Conservation (phyloP, 2,888 invertebrate genomes). For the Liopterus haemorrhoidalis region DNA sequence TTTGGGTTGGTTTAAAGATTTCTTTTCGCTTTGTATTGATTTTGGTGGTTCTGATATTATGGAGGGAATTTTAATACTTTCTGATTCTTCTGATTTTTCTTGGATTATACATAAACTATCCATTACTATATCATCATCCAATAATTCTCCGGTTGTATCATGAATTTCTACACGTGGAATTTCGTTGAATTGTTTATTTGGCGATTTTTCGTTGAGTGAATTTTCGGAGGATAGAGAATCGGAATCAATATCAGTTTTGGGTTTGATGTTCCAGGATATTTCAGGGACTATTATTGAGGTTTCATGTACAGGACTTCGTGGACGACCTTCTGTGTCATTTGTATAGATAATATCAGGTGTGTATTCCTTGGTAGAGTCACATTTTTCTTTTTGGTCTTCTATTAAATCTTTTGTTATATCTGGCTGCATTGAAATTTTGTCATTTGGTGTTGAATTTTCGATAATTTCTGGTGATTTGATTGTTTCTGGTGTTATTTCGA, state of each 20-base stretch:
- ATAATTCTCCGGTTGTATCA: constrained; percentile 41
- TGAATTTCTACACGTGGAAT: constrained; percentile 66
- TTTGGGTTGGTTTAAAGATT: constrained; percentile 45
- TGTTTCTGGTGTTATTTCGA: constrained; percentile 7
- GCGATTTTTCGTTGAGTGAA: constrained; percentile 37
- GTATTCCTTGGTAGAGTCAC: constrained; percentile 15
- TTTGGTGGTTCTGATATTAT: constrained; percentile 36
- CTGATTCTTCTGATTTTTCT: constrained; percentile 10
- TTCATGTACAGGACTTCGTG: constrained; percentile 59
- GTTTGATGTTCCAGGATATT: constrained; percentile 51
- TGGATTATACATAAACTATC: constrained; percentile 32
- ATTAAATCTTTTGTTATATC: constrained; percentile 25
- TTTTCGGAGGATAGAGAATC: constrained; percentile 54
- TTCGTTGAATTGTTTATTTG: constrained; percentile 28
- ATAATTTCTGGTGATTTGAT: constrained; percentile 24
- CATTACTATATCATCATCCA: constrained; percentile 32
- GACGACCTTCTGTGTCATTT: constrained; percentile 47
- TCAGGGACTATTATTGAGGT: constrained; percentile 61
- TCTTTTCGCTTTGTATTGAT: constrained; percentile 43
- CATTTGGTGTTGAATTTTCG: constrained; percentile 23
- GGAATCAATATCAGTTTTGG: constrained; percentile 51
- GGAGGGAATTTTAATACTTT: constrained; percentile 16
- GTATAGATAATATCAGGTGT: constrained; percentile 21
- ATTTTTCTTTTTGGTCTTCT: constrained; percentile 14
- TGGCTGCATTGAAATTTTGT: constrained; percentile 20